Conservation (phyloP, 2,113 vertebrate genomes). For the Lota lota region DNA sequence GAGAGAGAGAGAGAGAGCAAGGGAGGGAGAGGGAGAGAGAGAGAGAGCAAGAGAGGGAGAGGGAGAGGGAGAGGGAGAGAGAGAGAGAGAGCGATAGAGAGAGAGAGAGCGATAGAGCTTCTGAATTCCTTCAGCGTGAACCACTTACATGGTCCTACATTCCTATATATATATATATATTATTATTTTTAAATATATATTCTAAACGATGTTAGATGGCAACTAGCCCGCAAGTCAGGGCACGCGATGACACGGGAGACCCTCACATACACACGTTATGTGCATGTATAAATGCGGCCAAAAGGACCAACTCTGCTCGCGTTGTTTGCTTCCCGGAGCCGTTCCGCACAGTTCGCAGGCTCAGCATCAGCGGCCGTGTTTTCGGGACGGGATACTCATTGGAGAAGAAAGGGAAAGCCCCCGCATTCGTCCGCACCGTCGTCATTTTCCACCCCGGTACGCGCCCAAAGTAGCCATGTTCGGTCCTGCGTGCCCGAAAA, state of each 20-base stretch:
- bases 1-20: constrained; percentile 28
- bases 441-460: constrained; percentile 4
- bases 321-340: constrained; percentile 59
- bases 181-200: constrained; percentile 21
- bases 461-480: no score
- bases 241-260: constrained; percentile 3
- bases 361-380: constrained; percentile 66
- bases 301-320: constrained; percentile 60
- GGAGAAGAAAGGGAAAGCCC: constrained; percentile 44
- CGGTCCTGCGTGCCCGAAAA: no score
- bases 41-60: background rate
- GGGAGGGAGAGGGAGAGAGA: background rate
- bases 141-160: constrained; percentile 51
- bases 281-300: constrained; percentile 19
- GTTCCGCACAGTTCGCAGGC: constrained; percentile 52
- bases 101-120: constrained; percentile 46
- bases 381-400: constrained; percentile 48
- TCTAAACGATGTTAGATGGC: constrained; percentile 39
- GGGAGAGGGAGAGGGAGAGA: constrained; percentile 1
- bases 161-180: constrained; percentile 28
- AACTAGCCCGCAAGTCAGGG: constrained; percentile 14
- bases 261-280: constrained; percentile 13
- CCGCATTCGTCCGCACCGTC: constrained; percentile 18
- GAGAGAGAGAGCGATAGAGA: background rate
- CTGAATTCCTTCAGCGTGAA: constrained; percentile 73